Base-by-base conservation (phyloP, 2,888 invertebrate genomes). In the Piscicola geometra region DNA sequence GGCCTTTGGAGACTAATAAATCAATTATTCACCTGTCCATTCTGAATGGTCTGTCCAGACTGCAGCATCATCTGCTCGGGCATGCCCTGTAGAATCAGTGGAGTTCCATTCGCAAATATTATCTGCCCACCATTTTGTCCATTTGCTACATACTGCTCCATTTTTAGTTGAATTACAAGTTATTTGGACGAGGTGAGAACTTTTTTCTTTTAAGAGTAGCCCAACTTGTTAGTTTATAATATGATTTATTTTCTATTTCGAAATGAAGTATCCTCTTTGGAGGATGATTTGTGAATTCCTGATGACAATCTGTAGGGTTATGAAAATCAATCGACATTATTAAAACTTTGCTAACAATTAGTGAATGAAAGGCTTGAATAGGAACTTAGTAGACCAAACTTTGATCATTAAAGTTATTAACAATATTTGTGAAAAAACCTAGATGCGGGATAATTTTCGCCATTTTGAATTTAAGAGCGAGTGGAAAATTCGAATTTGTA, bases 71-170 rank as follows among this genome's bases (percentile, higher is more conserved):
- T 30, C 52, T 75, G 75, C 3, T 72, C 77, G 0, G 74, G 47
- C 70, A 71, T 35, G 2, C 68, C 56, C 64, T 74, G 74, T 35
- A 74, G 36, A 0, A 71, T 64, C 30, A 76, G 35, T 3, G 68
- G 76, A 21, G 71, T 56, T 18, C 71, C 71, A 41, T 36, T 64
- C 25, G 73, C 52, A n/a, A 73, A 32, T 32, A 76, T 71, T 5
- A 76, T 71, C 41, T 76, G 76, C 15, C 76, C 71, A 18, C 60
- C 60, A 56, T 25, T 56, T 56, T 71, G 71, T 1, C 56, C 71
- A 12, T 64, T 41, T 9, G 41, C 71, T 25, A 76, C 76, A 71
- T 71, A 76, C 47, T 76, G 76, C 32, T 76, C 76, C 76, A 76
- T 76, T 56, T 56, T 56, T 56, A 15, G 21, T 47, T 47, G 9